phyloP scores from a whole-genome alignment of 2,797 vertebrate species.

The Champsocephalus esox region DNA sequence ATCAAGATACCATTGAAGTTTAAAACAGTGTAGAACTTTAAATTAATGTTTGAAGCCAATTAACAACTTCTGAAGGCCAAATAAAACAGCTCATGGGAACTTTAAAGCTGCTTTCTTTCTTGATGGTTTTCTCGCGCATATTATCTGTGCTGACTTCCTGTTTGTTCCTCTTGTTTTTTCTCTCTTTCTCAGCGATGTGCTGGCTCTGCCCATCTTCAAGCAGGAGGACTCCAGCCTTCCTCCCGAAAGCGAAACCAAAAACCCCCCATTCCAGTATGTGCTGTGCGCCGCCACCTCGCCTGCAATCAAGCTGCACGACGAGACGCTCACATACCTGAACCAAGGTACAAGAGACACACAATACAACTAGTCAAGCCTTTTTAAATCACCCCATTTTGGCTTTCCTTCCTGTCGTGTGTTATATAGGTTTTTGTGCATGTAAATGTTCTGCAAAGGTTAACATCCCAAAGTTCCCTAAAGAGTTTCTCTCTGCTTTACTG shows the following conservation, averaged over 20 bases:
- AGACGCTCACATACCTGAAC: slow-evolving; percentile 98
- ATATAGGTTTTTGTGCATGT: background rate
- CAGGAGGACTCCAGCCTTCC: slow-evolving; percentile 96
- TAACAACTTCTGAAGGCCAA: background rate
- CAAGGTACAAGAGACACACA: slow-evolving; percentile 86
- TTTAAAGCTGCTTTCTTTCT: background rate
- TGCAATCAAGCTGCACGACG: slow-evolving; percentile 94
- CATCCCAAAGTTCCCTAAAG: too few species aligned
- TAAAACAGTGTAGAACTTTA: slow-evolving; percentile 8
- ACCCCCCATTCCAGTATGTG: slow-evolving; percentile 97
- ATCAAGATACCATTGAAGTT: background rate
- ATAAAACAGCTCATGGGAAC: background rate
- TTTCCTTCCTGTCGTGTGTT: background rate
- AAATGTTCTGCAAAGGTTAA: too few species aligned
- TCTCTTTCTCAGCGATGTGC: slow-evolving; percentile 88
- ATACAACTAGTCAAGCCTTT: background rate
- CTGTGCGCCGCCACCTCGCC: slow-evolving; percentile 96
- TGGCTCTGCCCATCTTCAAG: slow-evolving; percentile 98
- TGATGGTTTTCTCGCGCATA: background rate
- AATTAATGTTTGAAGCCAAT: background rate
- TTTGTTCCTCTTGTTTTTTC: slow-evolving; percentile 19
- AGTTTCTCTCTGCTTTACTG: background rate
- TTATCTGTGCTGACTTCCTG: slow-evolving; percentile 11
- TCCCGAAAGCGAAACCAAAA: slow-evolving; percentile 91
- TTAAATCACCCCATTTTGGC: background rate